Evolutionary conservation across 2,113 vertebrate genomes (phyloP).

Genomic region (Pterophyllum scalare): DNA sequence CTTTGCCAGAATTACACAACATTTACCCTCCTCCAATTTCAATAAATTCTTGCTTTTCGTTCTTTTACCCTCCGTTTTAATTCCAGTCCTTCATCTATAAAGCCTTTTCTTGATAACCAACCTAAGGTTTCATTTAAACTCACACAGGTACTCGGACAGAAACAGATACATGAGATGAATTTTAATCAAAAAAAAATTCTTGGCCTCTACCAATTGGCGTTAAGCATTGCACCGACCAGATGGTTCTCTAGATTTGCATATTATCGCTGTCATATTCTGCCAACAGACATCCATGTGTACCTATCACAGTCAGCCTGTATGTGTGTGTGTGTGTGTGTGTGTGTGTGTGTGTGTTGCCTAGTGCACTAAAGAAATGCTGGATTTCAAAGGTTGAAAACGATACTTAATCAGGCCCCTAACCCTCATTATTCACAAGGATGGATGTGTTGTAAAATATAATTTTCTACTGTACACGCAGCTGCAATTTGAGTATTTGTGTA

Average conservation of each 20-base stretch:
- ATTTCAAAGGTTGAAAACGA: constrained; percentile 10
- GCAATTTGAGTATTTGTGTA: background rate
- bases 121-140: constrained; percentile 25
- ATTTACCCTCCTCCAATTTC: background rate
- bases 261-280: constrained; percentile 8
- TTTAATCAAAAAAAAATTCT: constrained; percentile 6
- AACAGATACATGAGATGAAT: constrained; percentile 18
- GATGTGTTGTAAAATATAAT: constrained; percentile 1
- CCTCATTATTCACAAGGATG: background rate
- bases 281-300: background rate
- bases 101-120: background rate
- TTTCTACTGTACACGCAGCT: background rate
- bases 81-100: background rate
- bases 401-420: constrained; percentile 18
- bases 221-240: background rate
- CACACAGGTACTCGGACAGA: constrained; percentile 17
- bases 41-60: background rate
- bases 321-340: constrained; percentile 2
- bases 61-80: background rate
- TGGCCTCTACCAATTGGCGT: background rate
- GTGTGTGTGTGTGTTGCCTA: background rate
- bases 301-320: background rate
- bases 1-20: background rate
- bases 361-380: constrained; percentile 5
- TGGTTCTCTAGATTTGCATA: background rate